These are phyloP conservation scores for Monochamus alternatus DNA, from an alignment of 2,888 invertebrate genomes.

Conservation along the genomic window DNA sequence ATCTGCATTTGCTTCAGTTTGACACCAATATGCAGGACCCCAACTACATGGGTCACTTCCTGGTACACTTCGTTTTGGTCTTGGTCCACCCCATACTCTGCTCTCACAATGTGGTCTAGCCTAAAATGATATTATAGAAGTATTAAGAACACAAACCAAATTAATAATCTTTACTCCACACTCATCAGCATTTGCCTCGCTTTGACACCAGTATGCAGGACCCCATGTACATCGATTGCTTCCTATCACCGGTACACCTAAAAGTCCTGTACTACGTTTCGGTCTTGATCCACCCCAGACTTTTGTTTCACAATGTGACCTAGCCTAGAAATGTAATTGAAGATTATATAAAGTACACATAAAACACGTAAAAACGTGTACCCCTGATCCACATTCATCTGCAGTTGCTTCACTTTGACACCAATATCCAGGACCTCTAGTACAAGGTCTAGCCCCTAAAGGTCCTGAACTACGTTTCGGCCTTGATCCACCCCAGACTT, in stretches of 20 bases:
- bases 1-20: conserved; percentile 69
- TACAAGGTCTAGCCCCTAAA: conserved; percentile 56
- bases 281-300: conserved; percentile 41
- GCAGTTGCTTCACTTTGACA: conserved; percentile 74
- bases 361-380: conserved; percentile 44
- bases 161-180: conserved; percentile 58
- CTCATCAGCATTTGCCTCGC: conserved; percentile 69
- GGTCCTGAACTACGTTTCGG: background rate
- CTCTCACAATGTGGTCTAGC: conserved; percentile 30
- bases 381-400: conserved; percentile 65
- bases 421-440: conserved; percentile 86
- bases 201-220: conserved; percentile 83
- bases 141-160: no score
- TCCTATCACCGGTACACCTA: conserved; percentile 65
- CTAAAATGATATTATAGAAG: conserved; percentile 14
- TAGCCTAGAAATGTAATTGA: conserved; percentile 35
- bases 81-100: conserved; percentile 37
- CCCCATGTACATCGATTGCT: conserved; percentile 81
- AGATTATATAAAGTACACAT: background rate
- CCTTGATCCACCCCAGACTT: conserved; percentile 40
- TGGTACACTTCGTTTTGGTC: background rate
- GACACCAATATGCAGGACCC: conserved; percentile 86
- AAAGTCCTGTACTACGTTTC: conserved; percentile 43
- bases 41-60: conserved; percentile 70
- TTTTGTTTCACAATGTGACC: conserved; percentile 39